Evolutionary conservation across 1,140 invertebrate genomes (phyloP).

Genomic region (Drosophila setifemur): DNA sequence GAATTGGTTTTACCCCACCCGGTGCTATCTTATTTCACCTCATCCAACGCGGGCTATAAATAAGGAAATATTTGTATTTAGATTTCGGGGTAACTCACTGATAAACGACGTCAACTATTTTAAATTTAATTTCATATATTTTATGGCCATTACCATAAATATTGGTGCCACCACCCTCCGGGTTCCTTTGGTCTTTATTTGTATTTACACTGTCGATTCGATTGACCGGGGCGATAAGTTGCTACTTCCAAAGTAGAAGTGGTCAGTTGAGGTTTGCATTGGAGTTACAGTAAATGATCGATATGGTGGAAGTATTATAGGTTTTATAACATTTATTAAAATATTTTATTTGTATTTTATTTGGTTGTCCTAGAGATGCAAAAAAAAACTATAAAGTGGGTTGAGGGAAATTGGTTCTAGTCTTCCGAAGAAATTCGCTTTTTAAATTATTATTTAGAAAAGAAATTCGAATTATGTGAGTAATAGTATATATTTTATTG

Average conservation of each 20-base stretch:
- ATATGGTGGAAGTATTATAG: neutral
- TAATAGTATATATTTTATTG: no score
- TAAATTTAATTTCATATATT: constrained; percentile 56
- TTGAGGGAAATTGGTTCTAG: no score
- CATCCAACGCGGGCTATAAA: constrained; percentile 33
- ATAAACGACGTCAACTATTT: constrained; percentile 61
- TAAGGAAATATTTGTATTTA: constrained; percentile 32
- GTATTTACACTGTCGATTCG: constrained; percentile 39
- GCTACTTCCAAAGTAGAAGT: neutral
- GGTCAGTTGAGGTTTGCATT: neutral
- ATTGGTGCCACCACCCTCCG: constrained; percentile 20
- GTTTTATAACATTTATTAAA: no score
- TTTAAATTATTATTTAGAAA: no score
- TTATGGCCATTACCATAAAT: constrained; percentile 65
- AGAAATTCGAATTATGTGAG: no score
- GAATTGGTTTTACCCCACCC: neutral
- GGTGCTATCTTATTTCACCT: constrained; percentile 18
- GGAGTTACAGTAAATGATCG: neutral
- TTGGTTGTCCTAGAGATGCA: no score
- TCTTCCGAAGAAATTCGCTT: no score
- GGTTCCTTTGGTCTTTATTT: neutral
- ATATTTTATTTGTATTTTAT: no score
- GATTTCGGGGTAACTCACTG: constrained; percentile 27
- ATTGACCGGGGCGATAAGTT: constrained; percentile 19
- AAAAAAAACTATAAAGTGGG: no score